phyloP scores from a whole-genome alignment of 2,888 invertebrate genomes.

The Lepeophtheirus nordmannii region DNA sequence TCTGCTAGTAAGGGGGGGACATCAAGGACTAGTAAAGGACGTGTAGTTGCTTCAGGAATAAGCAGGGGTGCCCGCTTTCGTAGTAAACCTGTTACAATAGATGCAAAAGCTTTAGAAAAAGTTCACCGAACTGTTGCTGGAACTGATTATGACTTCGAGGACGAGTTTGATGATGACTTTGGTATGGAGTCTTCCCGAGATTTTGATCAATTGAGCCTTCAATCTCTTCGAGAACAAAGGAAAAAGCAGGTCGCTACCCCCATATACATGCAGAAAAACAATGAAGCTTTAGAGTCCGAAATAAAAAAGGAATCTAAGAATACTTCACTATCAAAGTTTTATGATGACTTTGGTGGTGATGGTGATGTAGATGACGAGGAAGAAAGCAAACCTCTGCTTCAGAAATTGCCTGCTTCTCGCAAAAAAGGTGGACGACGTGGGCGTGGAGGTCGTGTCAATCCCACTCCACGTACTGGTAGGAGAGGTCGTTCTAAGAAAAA shows the following conservation, averaged over 20 bases:
- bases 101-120: slow-evolving; percentile 22
- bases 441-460: not conserved
- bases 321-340: too few species aligned
- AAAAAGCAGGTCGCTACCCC: not conserved
- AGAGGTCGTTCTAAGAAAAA: not conserved
- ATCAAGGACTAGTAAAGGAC: not conserved
- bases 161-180: slow-evolving; percentile 48
- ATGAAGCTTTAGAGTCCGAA: not conserved
- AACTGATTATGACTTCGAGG: slow-evolving; percentile 71
- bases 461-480: not conserved
- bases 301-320: too few species aligned
- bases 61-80: not conserved
- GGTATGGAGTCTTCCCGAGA: slow-evolving; percentile 32
- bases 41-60: not conserved
- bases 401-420: not conserved
- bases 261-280: slow-evolving; percentile 11
- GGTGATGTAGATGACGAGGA: not conserved
- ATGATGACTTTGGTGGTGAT: not conserved
- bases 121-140: slow-evolving; percentile 35
- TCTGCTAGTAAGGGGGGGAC: not conserved
- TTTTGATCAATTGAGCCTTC: slow-evolving; percentile 4
- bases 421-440: not conserved
- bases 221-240: slow-evolving; percentile 7
- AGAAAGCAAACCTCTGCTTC: not conserved
- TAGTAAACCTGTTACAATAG: slow-evolving; percentile 13